Percentiles rank a stretch among this genome's conserved stretches.
These are phyloP conservation scores for Menidia beryllina DNA, from an alignment of 2,113 vertebrate genomes.

Conservation along the genomic window DNA sequence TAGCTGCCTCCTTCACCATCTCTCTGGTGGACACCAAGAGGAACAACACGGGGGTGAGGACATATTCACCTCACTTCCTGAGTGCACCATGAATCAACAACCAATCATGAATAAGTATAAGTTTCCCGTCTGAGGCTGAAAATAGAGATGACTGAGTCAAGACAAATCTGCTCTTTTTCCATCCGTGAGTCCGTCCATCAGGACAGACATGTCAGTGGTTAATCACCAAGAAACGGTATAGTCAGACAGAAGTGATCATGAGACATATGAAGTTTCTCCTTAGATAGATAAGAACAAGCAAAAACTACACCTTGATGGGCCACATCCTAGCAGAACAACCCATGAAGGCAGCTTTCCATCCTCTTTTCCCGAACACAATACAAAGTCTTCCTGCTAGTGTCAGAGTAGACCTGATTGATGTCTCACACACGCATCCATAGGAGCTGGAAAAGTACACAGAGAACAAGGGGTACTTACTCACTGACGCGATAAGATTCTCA, in stretches of 20 bases:
- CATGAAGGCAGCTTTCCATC: constrained; percentile 27
- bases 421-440: constrained; percentile 8
- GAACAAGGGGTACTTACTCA: neutral
- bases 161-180: neutral
- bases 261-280: no score
- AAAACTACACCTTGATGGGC: neutral
- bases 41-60: constrained; percentile 89
- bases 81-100: neutral
- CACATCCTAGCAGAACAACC: neutral
- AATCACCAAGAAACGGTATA: no score
- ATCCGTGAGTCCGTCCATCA: neutral
- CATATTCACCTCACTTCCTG: neutral
- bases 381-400: constrained; percentile 43
- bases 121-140: constrained; percentile 40
- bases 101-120: constrained; percentile 16
- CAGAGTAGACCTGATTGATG: constrained; percentile 36
- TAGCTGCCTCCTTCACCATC: constrained; percentile 87
- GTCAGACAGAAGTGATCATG: no score
- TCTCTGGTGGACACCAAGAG: constrained; percentile 89
- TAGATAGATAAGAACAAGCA: neutral
- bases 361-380: constrained; percentile 38
- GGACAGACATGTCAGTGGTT: neutral
- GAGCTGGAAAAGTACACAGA: neutral
- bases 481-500: no score
- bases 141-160: constrained; percentile 30